These are phyloP conservation scores for Atethmia centrago DNA, from an alignment of 2,888 invertebrate genomes.

Conservation along the genomic window DNA sequence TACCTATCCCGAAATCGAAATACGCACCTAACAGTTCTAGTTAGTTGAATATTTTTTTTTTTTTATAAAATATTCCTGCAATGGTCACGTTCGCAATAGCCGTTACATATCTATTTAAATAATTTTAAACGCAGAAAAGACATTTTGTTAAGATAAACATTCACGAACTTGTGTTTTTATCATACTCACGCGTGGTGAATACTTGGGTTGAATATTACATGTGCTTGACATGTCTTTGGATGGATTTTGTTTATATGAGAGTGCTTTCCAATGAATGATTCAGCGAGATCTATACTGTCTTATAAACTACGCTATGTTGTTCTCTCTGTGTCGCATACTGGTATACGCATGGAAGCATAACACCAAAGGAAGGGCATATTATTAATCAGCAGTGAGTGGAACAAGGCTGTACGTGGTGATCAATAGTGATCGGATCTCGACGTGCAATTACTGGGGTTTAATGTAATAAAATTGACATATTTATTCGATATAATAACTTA, in stretches of 20 bases:
- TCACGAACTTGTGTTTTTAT: conserved; percentile 37
- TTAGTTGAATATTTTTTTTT: conserved; percentile 9
- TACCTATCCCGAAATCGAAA: conserved; percentile 9
- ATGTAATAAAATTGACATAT: background rate
- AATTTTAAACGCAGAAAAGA: conserved; percentile 45
- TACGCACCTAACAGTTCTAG: background rate
- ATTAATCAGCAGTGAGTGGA: background rate
- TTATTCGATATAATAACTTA: background rate
- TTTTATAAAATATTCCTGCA: conserved; percentile 4
- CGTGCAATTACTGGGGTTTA: background rate
- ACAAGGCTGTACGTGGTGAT: background rate
- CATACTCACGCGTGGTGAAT: conserved; percentile 43
- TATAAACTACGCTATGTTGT: background rate
- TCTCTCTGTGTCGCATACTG: background rate
- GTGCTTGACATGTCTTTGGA: conserved; percentile 12
- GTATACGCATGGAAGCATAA: background rate
- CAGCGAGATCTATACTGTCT: background rate
- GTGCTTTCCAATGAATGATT: background rate
- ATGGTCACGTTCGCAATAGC: conserved; percentile 39
- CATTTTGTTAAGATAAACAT: conserved; percentile 42
- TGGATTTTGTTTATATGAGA: background rate
- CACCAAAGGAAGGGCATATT: background rate
- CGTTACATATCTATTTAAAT: conserved; percentile 51
- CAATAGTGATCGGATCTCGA: background rate
- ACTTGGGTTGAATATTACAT: conserved; percentile 5